Base-by-base conservation (phyloP, 2,888 invertebrate genomes). In the Palloptera scutellata region DNA sequence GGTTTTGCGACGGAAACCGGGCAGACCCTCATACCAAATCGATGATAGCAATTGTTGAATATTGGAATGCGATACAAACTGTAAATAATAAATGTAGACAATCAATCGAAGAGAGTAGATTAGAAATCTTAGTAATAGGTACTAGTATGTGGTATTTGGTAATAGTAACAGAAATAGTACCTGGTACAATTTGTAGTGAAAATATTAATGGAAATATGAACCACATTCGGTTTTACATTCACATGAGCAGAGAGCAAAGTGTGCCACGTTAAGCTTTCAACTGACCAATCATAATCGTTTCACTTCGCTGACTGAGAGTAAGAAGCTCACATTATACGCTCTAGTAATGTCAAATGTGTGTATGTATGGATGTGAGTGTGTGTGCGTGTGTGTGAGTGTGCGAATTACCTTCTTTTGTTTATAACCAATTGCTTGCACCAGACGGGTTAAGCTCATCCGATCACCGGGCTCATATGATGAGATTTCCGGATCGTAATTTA, bases 21-120 rank as follows among this genome's bases (percentile, higher is more conserved):
- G 97, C 30, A 97, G 89, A 0, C 97, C 97, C 76, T 97, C 96
- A 84, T 97, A 97, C 97, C 97, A 97, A 76, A 97, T 90, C 0
- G 95, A 89, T 0, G 95, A 94, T 45, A 97, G 85, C 6, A 97
- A 87, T 84, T 97, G 97, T 83, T 97, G 97, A 76, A 97, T 94
- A 84, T 95, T 96, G 2, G 97, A 93, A 85, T 97, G 97, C n/a
- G 96, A 92, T 63, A 96, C 95, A 83, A 97, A 96, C 94, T 94
- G 86, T 61, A 71, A 48, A 60, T 30, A 30, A 30, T 30, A 30
- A 30, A 30, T 30, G 30, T 6, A 30, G 6, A 30, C 30, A 30
- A 30, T 4, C 30, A 30, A 30, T 4, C 6, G 6, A 30, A 30
- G 6, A 4, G 30, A 13, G 57, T 9, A 30, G 30, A 30, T 30